Evolutionary conservation across 2,797 vertebrate genomes (phyloP), one percentile per base, ranked within the genome.

Genomic region (Prunella strophiata): DNA sequence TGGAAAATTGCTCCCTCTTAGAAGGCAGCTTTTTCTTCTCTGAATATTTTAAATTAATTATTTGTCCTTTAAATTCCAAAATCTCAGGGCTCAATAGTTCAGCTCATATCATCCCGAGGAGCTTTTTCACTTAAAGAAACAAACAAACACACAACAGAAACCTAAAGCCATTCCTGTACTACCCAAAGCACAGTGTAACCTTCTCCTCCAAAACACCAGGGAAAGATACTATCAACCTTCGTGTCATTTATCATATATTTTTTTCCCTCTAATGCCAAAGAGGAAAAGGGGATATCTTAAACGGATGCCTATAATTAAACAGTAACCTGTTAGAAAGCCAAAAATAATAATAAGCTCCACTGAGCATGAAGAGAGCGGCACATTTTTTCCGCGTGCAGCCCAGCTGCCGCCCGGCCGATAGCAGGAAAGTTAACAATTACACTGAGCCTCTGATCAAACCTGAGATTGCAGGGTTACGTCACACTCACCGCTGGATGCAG

Each of bases 401-500:
- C 96, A 96, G 96, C 96, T 97, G 96, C 89, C 91, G 54, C 70
- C 70, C 15, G 38, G 86, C 88, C 51, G 89, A 95, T 54, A 58
- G 94, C 92, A 90, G 91, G 55, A 85, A 92, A 97, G 97, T 92
- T 96, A 94, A 85, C 72, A 83, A 95, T 95, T 91, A 95, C 96
- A 88, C 91, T 96, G 93, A 79, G 93, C 82, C 74, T 51, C 19
- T 30, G 92, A 93, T 95, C 93, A 79, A 93, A 91, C 25, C 91
- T 81, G 66, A 8, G 94, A 97, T 83, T 97, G 88, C 63, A 54
- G 47, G 52, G 75, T 42, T 93, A 95, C 81, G 86, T 97, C 96
- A 55, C 85, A 99, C 99, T 99, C 98, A 99, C 99, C 99, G 98
- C 97, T 98, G 98, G 98, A 99, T 98, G 97, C 99, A 98, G 96